These are phyloP conservation scores for Ranitomeya imitator DNA, from an alignment of 2,113 vertebrate genomes.

Conservation along the genomic window DNA sequence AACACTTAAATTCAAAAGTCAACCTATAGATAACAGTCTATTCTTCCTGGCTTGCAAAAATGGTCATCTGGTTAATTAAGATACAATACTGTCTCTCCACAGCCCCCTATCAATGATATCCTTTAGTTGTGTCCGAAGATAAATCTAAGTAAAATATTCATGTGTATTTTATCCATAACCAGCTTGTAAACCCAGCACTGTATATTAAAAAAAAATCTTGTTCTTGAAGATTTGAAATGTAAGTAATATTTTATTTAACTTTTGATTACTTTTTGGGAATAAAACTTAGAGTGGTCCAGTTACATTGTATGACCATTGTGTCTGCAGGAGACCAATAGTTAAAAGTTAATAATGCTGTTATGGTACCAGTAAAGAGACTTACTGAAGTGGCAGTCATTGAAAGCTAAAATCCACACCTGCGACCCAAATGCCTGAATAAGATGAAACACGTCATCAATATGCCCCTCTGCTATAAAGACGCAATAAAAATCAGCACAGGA, in stretches of 20 bases:
- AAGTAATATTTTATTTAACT: neutral
- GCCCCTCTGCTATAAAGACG: rapidly evolving
- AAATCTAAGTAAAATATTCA: neutral
- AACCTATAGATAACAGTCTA: too few relatives aligned
- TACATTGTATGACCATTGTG: neutral
- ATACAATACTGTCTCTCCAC: too few relatives aligned
- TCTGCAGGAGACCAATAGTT: slow-evolving; percentile 9
- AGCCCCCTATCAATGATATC: neutral
- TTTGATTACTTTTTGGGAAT: neutral
- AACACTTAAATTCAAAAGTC: too few relatives aligned
- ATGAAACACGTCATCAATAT: neutral
- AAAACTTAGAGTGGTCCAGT: neutral
- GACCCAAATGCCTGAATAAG: neutral
- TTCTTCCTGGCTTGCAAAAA: too few relatives aligned
- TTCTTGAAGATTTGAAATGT: neutral
- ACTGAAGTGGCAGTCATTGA: slow-evolving; percentile 43
- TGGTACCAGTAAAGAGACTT: slow-evolving; percentile 32
- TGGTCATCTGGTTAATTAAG: too few relatives aligned
- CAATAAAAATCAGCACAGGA: rapidly evolving
- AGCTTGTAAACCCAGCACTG: neutral
- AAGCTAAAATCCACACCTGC: slow-evolving; percentile 37
- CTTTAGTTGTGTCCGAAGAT: neutral
- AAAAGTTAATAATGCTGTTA: slow-evolving; percentile 13
- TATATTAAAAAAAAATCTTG: neutral
- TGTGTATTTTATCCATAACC: neutral